phyloP scores from a whole-genome alignment of 2,113 vertebrate genomes.

The Pseudopodoces humilis region DNA sequence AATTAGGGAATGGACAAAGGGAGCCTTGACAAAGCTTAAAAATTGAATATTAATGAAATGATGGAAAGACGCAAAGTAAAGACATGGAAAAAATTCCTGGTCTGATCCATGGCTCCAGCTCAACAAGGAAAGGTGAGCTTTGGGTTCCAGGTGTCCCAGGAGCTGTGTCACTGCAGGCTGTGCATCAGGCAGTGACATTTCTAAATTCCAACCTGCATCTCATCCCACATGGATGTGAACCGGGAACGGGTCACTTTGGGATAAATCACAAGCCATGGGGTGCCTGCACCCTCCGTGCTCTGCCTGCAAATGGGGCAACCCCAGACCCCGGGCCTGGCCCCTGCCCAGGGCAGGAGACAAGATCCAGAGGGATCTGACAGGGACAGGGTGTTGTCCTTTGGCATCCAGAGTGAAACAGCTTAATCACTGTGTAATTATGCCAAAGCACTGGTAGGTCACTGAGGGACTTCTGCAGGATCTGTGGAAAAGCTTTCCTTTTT shows the following conservation, averaged over 20 bases:
- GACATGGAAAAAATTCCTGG: background rate
- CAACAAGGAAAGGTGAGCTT: background rate
- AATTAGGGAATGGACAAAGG: background rate
- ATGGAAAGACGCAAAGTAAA: background rate
- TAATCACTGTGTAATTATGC: background rate
- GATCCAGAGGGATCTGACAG: background rate
- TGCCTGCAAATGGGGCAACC: background rate
- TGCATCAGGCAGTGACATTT: background rate
- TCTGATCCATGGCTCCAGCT: background rate
- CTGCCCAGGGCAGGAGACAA: background rate
- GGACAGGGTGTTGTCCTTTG: background rate
- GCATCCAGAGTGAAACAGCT: background rate
- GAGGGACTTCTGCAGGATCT: background rate
- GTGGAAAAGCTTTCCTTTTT: background rate
- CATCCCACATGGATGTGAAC: fast-evolving
- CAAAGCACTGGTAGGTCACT: background rate
- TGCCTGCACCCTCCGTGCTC: background rate
- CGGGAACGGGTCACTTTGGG: background rate
- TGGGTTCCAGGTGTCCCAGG: background rate
- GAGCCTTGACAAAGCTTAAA: background rate
- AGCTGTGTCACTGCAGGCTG: background rate
- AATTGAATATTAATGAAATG: background rate
- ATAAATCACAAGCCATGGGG: background rate
- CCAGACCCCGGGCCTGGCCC: background rate
- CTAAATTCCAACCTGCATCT: background rate